Percentiles rank a stretch among this genome's conserved stretches.
Evolutionary conservation across 2,888 invertebrate genomes (phyloP).

Genomic region (Erebia ligea): DNA sequence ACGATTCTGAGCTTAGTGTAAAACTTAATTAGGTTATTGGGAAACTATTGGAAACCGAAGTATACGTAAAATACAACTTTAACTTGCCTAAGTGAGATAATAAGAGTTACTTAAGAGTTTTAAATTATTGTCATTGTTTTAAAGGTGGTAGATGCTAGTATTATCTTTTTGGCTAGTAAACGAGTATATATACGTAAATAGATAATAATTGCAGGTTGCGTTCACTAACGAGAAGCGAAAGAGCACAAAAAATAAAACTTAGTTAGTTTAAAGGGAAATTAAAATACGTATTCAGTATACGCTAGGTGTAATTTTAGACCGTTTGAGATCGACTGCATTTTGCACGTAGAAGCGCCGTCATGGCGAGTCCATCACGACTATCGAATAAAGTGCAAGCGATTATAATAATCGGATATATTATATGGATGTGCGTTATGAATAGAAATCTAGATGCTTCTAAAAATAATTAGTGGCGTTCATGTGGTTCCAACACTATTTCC

Average conservation of each 20-base stretch:
- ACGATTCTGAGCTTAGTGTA: slow-evolving; percentile 76
- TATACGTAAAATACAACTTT: slow-evolving; percentile 83
- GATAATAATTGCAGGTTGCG: slow-evolving; percentile 63
- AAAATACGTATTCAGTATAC: slow-evolving; percentile 80
- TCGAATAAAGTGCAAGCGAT: slow-evolving; percentile 40
- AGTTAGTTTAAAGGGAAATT: slow-evolving; percentile 69
- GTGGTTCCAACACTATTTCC: slow-evolving; percentile 59
- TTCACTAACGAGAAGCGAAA: slow-evolving; percentile 64
- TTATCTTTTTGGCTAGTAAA: slow-evolving; percentile 77
- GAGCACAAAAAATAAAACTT: slow-evolving; percentile 64
- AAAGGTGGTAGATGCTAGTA: slow-evolving; percentile 77
- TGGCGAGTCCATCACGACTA: slow-evolving; percentile 34
- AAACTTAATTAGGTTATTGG: slow-evolving; percentile 70
- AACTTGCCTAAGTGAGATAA: slow-evolving; percentile 83
- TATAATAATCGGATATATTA: slow-evolving; percentile 51
- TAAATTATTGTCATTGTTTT: slow-evolving; percentile 82
- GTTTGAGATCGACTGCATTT: slow-evolving; percentile 52
- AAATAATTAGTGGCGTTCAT: slow-evolving; percentile 62
- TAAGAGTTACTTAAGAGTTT: slow-evolving; percentile 79
- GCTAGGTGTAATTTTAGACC: slow-evolving; percentile 73
- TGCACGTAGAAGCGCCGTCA: slow-evolving; percentile 35
- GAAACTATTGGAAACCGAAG: slow-evolving; percentile 80
- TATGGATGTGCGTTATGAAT: slow-evolving; percentile 71
- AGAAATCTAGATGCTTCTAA: slow-evolving; percentile 75
- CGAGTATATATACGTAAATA: slow-evolving; percentile 73